Percentiles rank a stretch among this genome's conserved stretches.
These are phyloP conservation scores for Miichthys miiuy DNA, from an alignment of 2,797 vertebrate species.

Conservation along the genomic window DNA sequence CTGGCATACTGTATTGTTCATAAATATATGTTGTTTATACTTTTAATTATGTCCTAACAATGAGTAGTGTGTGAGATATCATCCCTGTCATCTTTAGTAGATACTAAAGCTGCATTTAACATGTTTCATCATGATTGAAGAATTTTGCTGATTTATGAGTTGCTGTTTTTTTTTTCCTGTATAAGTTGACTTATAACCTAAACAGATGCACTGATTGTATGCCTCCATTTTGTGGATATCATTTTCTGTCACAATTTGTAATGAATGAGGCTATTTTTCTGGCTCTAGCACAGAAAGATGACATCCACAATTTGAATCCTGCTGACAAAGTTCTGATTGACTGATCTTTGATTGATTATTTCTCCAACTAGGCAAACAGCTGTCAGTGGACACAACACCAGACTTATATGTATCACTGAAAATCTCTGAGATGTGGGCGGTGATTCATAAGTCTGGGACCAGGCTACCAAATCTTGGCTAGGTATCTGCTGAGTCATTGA, in stretches of 20 bases:
- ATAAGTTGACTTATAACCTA: not conserved
- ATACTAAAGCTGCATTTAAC: not conserved
- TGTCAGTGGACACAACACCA: conserved; percentile 8
- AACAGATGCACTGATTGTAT: conserved; percentile 10
- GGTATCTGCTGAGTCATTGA: not conserved
- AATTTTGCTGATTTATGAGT: not conserved
- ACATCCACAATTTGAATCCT: not conserved
- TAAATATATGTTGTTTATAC: not conserved
- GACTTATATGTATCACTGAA: conserved; percentile 1
- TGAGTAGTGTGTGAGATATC: not conserved
- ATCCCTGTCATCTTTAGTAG: no score
- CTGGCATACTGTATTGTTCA: no score
- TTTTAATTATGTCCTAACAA: not conserved
- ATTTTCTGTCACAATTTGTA: not conserved
- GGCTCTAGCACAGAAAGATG: not conserved
- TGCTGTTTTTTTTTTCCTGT: conserved; percentile 1
- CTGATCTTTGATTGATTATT: conserved; percentile 23
- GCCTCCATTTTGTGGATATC: not conserved
- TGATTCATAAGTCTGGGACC: not conserved
- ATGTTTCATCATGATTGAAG: not conserved
- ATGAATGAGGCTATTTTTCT: not conserved
- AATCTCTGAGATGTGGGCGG: not conserved
- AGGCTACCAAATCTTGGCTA: not conserved
- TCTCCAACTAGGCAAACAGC: conserved; percentile 15
- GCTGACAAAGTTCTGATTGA: conserved; percentile 6